Percentiles rank a stretch among this genome's conserved stretches.
Evolutionary conservation across 1,140 invertebrate species (phyloP).

Genomic region (Neotoxoptera formosana): DNA sequence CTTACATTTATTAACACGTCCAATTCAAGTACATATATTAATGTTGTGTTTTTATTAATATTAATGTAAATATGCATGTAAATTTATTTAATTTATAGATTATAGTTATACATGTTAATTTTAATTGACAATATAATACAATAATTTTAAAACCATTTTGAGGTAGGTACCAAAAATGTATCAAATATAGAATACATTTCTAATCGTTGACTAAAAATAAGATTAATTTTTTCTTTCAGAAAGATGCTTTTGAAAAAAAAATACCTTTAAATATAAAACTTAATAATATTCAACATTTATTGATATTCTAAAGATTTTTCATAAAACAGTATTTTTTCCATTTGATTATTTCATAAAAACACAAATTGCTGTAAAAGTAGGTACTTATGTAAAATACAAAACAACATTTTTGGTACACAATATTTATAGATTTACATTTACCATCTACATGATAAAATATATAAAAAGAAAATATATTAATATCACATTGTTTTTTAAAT

Average conservation of each 20-base stretch:
- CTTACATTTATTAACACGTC: neutral
- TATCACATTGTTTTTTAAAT: neutral
- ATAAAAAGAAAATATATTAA: conserved; percentile 5
- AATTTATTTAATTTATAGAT: neutral
- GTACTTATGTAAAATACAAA: neutral
- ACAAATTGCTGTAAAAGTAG: neutral
- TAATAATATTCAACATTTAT: neutral
- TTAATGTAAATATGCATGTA: no score
- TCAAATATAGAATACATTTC: no score
- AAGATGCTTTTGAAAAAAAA: neutral
- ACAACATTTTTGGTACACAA: neutral
- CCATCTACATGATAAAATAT: neutral
- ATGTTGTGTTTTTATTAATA: neutral
- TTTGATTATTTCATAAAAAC: neutral
- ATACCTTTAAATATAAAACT: neutral
- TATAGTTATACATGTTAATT: neutral
- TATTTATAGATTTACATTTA: conserved; percentile 6
- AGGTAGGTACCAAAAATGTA: no score
- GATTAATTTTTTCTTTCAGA: neutral
- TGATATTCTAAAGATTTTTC: neutral
- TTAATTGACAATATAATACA: neutral
- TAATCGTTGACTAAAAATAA: neutral
- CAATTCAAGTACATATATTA: neutral
- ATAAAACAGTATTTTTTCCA: neutral
- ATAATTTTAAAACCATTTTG: neutral